Percentiles rank a stretch among this genome's conserved stretches.
These are phyloP conservation scores for Danio aesculapii DNA, from an alignment of 2,797 vertebrate genomes.

Conservation along the genomic window DNA sequence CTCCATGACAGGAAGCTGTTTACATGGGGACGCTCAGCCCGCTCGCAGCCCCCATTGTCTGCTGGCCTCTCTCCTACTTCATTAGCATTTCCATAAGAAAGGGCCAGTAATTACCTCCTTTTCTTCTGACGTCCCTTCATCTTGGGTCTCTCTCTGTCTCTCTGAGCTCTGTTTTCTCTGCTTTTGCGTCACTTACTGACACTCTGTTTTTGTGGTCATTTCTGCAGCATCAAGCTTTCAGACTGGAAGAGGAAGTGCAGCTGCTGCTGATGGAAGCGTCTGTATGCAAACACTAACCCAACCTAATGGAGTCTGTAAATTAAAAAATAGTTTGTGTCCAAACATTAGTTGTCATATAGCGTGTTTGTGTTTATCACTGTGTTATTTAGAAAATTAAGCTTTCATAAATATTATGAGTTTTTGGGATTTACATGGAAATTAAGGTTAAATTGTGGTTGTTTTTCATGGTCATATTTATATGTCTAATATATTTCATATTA, in stretches of 20 bases:
- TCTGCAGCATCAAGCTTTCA: neutral
- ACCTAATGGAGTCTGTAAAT: neutral
- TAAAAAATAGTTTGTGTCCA: neutral
- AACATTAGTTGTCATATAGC: neutral
- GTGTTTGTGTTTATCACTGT: neutral
- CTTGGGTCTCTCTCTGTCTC: conserved; percentile 68
- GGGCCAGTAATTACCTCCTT: conserved; percentile 83
- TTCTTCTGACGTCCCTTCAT: conserved; percentile 84
- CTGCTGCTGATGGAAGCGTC: neutral
- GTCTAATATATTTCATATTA: too few relatives aligned
- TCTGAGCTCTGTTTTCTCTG: conserved; percentile 54
- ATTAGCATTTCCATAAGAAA: conserved; percentile 88
- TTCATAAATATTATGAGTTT: neutral
- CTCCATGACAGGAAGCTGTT: conserved; percentile 86
- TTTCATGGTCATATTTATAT: too few relatives aligned
- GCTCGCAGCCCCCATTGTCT: conserved; percentile 82
- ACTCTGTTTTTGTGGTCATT: conserved; percentile 24
- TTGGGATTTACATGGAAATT: too few relatives aligned
- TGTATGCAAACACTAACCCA: too few relatives aligned
- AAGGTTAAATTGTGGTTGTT: too few relatives aligned
- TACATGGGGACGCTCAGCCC: conserved; percentile 81
- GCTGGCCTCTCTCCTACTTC: conserved; percentile 80
- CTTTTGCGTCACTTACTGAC: conserved; percentile 29
- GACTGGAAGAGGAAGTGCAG: neutral
- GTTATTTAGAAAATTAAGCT: neutral